These are phyloP conservation scores for Coelogynopora nodosa DNA, from an alignment of 2,888 invertebrate species.

Conservation along the genomic window DNA sequence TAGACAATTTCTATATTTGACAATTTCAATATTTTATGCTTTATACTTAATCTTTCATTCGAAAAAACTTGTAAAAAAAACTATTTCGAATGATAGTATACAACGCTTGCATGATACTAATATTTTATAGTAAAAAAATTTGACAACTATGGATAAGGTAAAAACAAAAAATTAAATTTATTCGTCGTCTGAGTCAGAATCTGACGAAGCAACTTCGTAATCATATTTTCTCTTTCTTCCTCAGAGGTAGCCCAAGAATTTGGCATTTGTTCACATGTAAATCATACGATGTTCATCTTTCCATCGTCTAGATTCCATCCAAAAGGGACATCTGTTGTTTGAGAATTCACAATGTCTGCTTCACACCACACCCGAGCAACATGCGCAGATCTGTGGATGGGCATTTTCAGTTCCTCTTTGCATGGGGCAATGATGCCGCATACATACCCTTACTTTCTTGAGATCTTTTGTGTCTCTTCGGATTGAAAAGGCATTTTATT, in stretches of 20 bases:
- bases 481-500: not conserved
- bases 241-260: not conserved
- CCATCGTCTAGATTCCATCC: not conserved
- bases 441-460: not conserved
- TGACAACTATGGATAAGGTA: no score
- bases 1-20: no score
- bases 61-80: no score
- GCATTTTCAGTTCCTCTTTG: not conserved
- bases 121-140: no score
- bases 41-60: no score
- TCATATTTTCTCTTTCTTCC: not conserved
- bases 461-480: not conserved
- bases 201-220: not conserved
- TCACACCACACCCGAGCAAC: constrained; percentile 6
- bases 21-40: no score
- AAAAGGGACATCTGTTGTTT: not conserved
- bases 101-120: no score
- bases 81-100: no score
- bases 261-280: not conserved
- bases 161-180: no score
- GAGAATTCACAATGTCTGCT: not conserved
- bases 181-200: not conserved
- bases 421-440: not conserved
- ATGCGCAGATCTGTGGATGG: not conserved
- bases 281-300: not conserved